phyloP scores from a whole-genome alignment of 1,140 invertebrate genomes.

The Limonius californicus region DNA sequence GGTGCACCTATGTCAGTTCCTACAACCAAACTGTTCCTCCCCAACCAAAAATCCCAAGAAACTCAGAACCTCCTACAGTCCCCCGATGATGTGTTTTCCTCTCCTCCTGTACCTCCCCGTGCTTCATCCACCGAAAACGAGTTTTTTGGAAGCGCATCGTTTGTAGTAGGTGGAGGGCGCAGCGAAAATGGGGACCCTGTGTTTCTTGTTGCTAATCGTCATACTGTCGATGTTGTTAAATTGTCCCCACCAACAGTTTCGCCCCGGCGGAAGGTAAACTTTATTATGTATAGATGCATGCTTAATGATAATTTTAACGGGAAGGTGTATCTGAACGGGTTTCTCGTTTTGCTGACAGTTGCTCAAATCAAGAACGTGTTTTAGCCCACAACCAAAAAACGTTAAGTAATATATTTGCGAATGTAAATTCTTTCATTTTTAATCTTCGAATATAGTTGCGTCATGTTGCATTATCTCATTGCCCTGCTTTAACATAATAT shows the following conservation, averaged over 20 bases:
- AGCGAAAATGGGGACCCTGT: constrained; percentile 45
- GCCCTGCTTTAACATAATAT: no score
- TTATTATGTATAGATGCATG: no score
- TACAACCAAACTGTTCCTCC: constrained; percentile 32
- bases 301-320: no score
- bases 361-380: no score
- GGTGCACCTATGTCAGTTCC: constrained; percentile 30
- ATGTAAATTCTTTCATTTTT: no score
- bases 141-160: constrained; percentile 41
- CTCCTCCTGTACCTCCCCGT: constrained; percentile 30
- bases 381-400: no score
- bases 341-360: no score
- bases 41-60: constrained; percentile 31
- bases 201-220: constrained; percentile 44
- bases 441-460: no score
- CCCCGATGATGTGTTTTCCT: constrained; percentile 40
- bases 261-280: constrained; percentile 42
- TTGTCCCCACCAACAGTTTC: constrained; percentile 42
- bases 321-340: no score
- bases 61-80: constrained; percentile 41
- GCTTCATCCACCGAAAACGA: constrained; percentile 29
- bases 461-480: no score
- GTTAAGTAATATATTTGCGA: no score
- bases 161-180: constrained; percentile 45
- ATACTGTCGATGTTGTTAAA: constrained; percentile 45